Base-by-base conservation (phyloP, 2,888 invertebrate genomes). In the Lasioglossum zephyrum region DNA sequence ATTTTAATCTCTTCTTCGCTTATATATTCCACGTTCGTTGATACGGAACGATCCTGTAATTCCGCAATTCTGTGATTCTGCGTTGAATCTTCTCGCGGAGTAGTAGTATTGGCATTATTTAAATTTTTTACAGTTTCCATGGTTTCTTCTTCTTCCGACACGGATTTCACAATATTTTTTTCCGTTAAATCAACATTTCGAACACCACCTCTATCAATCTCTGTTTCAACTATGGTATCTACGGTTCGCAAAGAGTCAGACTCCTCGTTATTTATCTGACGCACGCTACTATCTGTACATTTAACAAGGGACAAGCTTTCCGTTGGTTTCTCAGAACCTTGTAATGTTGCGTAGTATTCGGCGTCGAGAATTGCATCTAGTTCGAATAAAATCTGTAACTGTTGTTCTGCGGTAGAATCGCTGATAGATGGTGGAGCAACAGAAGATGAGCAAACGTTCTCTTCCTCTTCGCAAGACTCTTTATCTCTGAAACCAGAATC, bases 401-500 rank as follows among this genome's bases (percentile, higher is more conserved):
- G 95, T 79, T 95, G 95, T 73, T 95, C 95, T 0, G 82, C 85
- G 2, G 83, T 76, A 6, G 89, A 81, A 69, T 75, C 72, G 18
- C 87, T 84, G 9, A 39, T 69, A 13, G 89, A 89, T n/a, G 83
- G 74, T 9, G 80, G 70, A 9, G 88, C 79, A 47, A 49, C 80
- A 11, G 91, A 90, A 5, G 92, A 89, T 0, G 93, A 88, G 44
- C 93, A 85, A 49, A 93, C 91, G 76, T 93, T 94, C 81, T 94
- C 95, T 74, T 95, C 95, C 49, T 95, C 95, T 81, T 95, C 95
- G 76, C 94, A 95, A 0, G 95, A 95, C 80, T 95, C 95, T 86
- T 96, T 96, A 82, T 95, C 95, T 22, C 95, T 93, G 78, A 95
- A 96, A 73, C 95, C 96, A 31, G 95, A 95, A 84, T 96, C 96